These are phyloP conservation scores for Montipora efflorescens DNA, from an alignment of 64 coral and sea anemone species.

Conservation along the genomic window DNA sequence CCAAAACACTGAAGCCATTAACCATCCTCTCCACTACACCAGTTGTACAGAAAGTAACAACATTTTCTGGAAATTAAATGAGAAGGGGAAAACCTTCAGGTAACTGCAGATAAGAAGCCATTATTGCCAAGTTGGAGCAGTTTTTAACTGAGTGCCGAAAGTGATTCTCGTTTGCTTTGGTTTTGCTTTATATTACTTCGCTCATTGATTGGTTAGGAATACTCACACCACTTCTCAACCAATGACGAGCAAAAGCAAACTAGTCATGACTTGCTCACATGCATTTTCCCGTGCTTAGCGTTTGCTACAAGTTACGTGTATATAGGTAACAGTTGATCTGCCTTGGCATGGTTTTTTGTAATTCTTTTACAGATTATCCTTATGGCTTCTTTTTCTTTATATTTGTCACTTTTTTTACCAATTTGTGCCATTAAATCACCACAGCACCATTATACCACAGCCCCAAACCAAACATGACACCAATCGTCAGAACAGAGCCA, in stretches of 20 bases:
- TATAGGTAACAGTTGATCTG: not conserved
- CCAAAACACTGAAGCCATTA: not conserved
- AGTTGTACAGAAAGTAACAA: not conserved
- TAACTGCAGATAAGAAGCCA: not conserved
- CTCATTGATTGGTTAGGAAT: not conserved
- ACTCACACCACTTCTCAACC: not conserved
- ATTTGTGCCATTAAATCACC: not conserved
- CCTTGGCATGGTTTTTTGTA: not conserved
- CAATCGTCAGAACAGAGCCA: not conserved
- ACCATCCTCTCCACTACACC: not conserved
- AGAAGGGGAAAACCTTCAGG: not conserved
- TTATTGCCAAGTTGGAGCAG: not conserved
- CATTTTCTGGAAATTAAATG: not conserved
- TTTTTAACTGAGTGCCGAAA: not conserved
- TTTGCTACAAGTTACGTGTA: not conserved
- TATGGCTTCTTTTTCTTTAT: not conserved
- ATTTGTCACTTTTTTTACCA: not conserved
- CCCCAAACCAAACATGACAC: not conserved
- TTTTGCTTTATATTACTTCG: not conserved
- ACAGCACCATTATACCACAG: not conserved
- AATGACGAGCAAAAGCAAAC: not conserved
- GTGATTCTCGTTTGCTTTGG: not conserved
- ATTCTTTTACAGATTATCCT: constrained; percentile 6
- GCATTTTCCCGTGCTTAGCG: not conserved
- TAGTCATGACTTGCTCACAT: not conserved